Evolutionary conservation across 1,140 invertebrate genomes (phyloP), one percentile per base, ranked within the genome.

Genomic region (Globodera rostochiensis): DNA sequence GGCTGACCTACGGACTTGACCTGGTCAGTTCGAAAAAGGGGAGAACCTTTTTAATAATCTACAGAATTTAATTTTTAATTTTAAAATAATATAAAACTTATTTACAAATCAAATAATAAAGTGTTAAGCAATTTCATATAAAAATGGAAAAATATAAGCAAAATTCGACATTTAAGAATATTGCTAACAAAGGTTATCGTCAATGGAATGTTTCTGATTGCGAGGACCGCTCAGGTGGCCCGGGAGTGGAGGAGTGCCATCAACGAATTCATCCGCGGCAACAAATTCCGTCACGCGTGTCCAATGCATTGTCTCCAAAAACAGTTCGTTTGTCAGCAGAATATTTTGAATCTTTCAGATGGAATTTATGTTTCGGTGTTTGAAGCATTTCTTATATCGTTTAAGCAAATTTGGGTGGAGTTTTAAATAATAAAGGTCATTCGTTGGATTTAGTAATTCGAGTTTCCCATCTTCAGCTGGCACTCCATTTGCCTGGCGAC

Each of bases 1-100:
- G 96, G 73, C 95, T 99, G 85, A 98, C 97, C 91, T 96, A 95
- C 90, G 97, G 97, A n/a, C 95, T 95, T 25, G 97, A 99, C 92
- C 95, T 99, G 67, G 80, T 80, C 49, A 53, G 66, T 78, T 25
- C 49, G 60, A 66, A 19, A 45, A 21, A 19, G 45, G 9, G n/a
- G 73, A 45, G 19, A 6, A 21, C 46, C n/a, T 46, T 36, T 36
- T 36, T 36, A 36, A 36, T 36, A 36, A 36, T 36, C 36, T 36
- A 36, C 36, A 36, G 2, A 36, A 36, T 36, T 36, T 36, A 0
- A 36, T 36, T 36, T 25, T 36, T 36, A 36, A 36, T 36, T 36
- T 36, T 36, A 36, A 36, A 36, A 36, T 36, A 36, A 36, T 36
- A 36, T 36, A 36, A 36, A 36, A 36, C 25, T 36, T 36, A 36